Percentiles rank a stretch among this genome's conserved stretches.
These are phyloP conservation scores for Orthonychiurus folsomi DNA, from an alignment of 2,888 invertebrate genomes.

Conservation along the genomic window DNA sequence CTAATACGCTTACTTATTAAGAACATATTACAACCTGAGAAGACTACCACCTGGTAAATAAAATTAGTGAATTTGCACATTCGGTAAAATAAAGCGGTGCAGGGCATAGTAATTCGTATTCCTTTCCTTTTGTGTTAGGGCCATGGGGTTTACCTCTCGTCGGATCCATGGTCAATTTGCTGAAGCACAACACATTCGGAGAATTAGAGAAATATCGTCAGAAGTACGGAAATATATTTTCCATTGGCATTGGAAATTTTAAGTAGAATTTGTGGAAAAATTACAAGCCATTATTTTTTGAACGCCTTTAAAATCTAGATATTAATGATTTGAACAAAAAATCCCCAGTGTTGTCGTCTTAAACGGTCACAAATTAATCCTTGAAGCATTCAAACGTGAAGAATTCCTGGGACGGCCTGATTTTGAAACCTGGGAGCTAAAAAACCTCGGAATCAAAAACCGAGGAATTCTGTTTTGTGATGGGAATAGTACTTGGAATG, in stretches of 20 bases:
- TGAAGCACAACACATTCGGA: conserved; percentile 16
- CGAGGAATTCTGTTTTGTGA: conserved; percentile 33
- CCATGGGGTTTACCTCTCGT: conserved; percentile 32
- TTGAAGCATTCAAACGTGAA: conserved; percentile 29
- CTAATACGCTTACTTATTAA: too few species aligned
- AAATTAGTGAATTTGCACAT: too few species aligned
- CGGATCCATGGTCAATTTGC: conserved; percentile 23
- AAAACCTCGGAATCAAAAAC: conserved; percentile 28
- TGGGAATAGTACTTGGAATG: conserved; percentile 16
- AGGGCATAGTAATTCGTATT: too few species aligned
- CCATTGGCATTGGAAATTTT: conserved; percentile 25
- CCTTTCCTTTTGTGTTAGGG: conserved; percentile 23
- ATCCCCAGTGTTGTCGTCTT: conserved; percentile 29
- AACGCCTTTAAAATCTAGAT: too few species aligned
- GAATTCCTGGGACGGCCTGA: conserved; percentile 33
- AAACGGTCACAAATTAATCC: conserved; percentile 25
- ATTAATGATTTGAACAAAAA: too few species aligned
- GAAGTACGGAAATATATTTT: conserved; percentile 34
- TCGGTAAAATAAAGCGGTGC: too few species aligned
- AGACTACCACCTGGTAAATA: too few species aligned
- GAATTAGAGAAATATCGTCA: conserved; percentile 26
- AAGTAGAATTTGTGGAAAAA: conserved; percentile 20
- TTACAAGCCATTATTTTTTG: too few species aligned
- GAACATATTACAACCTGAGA: too few species aligned
- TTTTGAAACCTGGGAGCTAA: conserved; percentile 22